Evolutionary conservation across 1,140 invertebrate genomes (phyloP).

Genomic region (Heliconius nattereri): DNA sequence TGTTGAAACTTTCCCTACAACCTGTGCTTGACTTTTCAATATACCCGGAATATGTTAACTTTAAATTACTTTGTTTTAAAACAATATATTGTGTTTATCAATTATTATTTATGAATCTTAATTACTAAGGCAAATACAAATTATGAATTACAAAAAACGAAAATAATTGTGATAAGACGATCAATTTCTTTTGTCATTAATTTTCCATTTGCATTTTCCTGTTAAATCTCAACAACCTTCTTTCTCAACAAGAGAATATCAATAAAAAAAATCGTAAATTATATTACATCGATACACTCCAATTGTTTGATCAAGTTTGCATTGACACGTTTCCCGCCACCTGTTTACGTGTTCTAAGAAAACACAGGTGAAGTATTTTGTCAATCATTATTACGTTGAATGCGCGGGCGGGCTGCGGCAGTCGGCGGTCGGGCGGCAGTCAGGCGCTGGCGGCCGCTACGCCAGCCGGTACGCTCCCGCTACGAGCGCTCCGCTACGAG

Average conservation of each 20-base stretch:
- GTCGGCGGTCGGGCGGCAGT: constrained; percentile 56
- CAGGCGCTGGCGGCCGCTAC: constrained; percentile 57
- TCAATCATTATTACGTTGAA: constrained; percentile 77
- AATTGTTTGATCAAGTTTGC: constrained; percentile 5
- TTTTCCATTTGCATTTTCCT: no score
- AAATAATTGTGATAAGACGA: not conserved
- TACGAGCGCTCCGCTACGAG: constrained; percentile 40
- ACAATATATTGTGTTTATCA: not conserved
- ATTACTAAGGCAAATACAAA: not conserved
- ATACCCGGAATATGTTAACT: not conserved
- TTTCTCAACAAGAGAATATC: no score
- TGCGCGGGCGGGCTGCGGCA: constrained; percentile 57
- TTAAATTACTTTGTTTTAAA: constrained; percentile 7
- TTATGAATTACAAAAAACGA: not conserved
- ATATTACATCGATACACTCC: not conserved
- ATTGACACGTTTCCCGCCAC: constrained; percentile 37
- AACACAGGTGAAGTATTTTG: constrained; percentile 77
- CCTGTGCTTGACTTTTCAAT: constrained; percentile 8
- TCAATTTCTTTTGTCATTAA: no score
- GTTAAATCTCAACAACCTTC: no score
- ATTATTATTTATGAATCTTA: not conserved
- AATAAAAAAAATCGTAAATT: not conserved
- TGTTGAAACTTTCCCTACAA: constrained; percentile 3
- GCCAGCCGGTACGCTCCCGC: constrained; percentile 44
- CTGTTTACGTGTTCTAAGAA: constrained; percentile 63